Evolutionary conservation across 2,888 invertebrate genomes (phyloP).

Genomic region (Brenthis daphne): DNA sequence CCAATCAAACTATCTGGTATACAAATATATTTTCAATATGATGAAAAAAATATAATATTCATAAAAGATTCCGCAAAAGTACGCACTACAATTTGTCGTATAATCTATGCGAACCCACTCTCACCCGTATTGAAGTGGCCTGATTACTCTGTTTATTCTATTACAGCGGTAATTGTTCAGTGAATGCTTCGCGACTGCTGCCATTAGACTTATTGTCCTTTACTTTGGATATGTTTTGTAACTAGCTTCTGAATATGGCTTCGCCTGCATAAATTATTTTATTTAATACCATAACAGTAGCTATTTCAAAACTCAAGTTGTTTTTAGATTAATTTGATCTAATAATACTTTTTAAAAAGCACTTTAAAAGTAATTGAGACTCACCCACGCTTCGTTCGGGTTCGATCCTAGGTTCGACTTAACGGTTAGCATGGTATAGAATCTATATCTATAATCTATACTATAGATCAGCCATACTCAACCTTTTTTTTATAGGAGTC

Average conservation of each 20-base stretch:
- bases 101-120: conserved; percentile 48
- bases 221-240: conserved; percentile 9
- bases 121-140: conserved; percentile 62
- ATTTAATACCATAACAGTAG: too few species aligned
- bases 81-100: neutral
- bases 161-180: conserved; percentile 72
- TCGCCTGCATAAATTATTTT: too few species aligned
- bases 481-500: too few species aligned
- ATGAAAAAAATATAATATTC: neutral
- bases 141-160: conserved; percentile 82
- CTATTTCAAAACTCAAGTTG: too few species aligned
- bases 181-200: conserved; percentile 43
- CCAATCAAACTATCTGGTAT: neutral
- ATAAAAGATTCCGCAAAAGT: neutral
- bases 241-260: neutral
- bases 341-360: too few species aligned
- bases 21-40: neutral
- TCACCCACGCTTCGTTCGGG: too few species aligned
- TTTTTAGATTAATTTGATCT: too few species aligned
- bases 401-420: too few species aligned
- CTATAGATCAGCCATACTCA: too few species aligned
- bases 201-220: conserved; percentile 71
- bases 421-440: too few species aligned
- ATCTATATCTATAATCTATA: too few species aligned
- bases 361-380: too few species aligned